Percentiles rank a stretch among this genome's conserved stretches.
phyloP scores from a whole-genome alignment of 2,888 invertebrate genomes.

The Brassicogethes aeneus region DNA sequence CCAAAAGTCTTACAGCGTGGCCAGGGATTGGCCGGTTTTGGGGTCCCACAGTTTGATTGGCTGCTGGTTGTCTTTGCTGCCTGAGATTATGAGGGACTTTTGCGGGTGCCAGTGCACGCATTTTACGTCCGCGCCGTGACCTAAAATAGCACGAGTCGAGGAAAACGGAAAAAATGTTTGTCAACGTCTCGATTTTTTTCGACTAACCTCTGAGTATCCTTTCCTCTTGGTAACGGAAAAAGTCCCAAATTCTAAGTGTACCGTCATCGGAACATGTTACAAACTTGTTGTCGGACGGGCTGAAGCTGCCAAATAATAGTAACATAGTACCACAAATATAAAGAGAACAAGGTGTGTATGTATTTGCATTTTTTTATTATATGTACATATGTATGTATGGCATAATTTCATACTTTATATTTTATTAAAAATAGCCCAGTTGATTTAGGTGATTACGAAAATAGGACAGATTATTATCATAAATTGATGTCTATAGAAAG shows the following conservation, averaged over 20 bases:
- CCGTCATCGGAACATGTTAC: constrained; percentile 99
- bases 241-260: constrained; percentile 98
- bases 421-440: no score
- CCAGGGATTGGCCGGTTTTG: constrained; percentile 87
- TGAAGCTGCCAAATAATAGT: constrained; percentile 65
- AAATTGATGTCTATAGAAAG: no score
- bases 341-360: no score
- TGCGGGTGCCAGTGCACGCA: constrained; percentile 99
- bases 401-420: no score
- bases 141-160: constrained; percentile 37
- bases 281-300: constrained; percentile 97
- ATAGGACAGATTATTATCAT: no score
- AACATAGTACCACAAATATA: constrained; percentile 8
- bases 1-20: constrained; percentile 73
- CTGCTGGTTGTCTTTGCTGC: constrained; percentile 99
- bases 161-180: not conserved
- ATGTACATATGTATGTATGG: no score
- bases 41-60: constrained; percentile 99
- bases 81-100: constrained; percentile 93
- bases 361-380: no score
- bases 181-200: no score
- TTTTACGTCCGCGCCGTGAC: constrained; percentile 97
- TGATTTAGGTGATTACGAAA: no score
- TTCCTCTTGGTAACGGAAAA: constrained; percentile 94
- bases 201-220: constrained; percentile 70